These are phyloP conservation scores for Ridgeia piscesae DNA, from an alignment of 1,140 invertebrate genomes.

Conservation along the genomic window DNA sequence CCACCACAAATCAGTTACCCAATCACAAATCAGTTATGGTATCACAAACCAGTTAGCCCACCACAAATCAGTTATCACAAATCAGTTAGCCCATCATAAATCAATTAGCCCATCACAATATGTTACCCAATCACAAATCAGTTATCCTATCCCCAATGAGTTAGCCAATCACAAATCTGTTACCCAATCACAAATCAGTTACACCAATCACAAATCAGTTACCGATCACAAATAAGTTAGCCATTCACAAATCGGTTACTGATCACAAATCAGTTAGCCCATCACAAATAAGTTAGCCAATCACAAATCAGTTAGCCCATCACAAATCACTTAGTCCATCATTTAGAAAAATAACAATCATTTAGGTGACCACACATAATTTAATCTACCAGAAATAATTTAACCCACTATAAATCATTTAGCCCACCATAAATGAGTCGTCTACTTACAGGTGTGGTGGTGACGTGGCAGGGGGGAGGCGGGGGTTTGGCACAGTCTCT, in stretches of 20 bases:
- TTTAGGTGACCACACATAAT: too few species aligned
- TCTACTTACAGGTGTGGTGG: constrained; percentile 17
- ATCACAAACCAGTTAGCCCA: too few species aligned
- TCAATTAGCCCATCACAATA: too few species aligned
- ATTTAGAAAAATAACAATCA: background rate
- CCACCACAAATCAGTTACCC: background rate
- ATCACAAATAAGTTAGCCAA: background rate
- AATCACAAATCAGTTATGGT: too few species aligned
- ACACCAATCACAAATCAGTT: too few species aligned
- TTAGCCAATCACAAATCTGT: constrained; percentile 2
- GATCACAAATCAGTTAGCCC: too few species aligned
- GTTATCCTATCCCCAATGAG: background rate
- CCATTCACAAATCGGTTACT: background rate
- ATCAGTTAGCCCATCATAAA: too few species aligned
- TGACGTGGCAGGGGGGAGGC: constrained; percentile 48
- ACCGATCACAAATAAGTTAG: too few species aligned
- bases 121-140: background rate
- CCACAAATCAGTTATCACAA: too few species aligned
- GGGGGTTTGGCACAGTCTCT: constrained; percentile 59
- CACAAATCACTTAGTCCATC: too few species aligned
- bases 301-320: background rate
- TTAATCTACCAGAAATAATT: too few species aligned
- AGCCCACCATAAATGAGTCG: background rate
- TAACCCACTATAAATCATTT: background rate
- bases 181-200: too few species aligned